Evolutionary conservation across 2,888 invertebrate genomes (phyloP).

Genomic region (Dexiosoma caninum): DNA sequence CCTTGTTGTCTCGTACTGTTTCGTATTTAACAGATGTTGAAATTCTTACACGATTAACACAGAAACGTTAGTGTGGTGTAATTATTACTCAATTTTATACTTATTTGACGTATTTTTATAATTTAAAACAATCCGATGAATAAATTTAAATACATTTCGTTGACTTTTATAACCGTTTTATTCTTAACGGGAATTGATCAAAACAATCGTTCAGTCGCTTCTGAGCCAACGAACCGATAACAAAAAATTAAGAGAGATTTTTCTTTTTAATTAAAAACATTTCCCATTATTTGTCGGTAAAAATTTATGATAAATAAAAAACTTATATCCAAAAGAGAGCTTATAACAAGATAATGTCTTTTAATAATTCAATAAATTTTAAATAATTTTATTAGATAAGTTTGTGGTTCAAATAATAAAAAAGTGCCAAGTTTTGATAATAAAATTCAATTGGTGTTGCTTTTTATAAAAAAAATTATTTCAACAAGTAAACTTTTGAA

Average conservation of each 20-base stretch:
- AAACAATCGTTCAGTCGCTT: slow-evolving; percentile 31
- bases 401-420: not conserved
- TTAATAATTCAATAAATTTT: not conserved
- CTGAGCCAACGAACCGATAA: not conserved
- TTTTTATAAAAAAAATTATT: not conserved
- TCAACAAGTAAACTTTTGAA: not conserved
- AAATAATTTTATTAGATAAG: not conserved
- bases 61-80: not conserved
- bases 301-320: not conserved
- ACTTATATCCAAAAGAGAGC: not conserved
- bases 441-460: not conserved
- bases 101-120: not conserved
- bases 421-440: not conserved
- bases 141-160: not conserved
- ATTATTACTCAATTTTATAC: slow-evolving; percentile 5
- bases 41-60: not conserved
- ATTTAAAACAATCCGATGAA: not conserved
- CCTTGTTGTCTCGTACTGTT: not conserved
- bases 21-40: not conserved
- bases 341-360: not conserved
- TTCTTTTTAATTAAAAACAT: not conserved
- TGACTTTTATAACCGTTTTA: slow-evolving; percentile 15
- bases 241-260: not conserved
- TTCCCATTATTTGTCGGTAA: not conserved
- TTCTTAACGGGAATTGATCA: slow-evolving; percentile 2